Conservation (phyloP, 2,888 invertebrate species). For the Mactromeris polynyma region DNA sequence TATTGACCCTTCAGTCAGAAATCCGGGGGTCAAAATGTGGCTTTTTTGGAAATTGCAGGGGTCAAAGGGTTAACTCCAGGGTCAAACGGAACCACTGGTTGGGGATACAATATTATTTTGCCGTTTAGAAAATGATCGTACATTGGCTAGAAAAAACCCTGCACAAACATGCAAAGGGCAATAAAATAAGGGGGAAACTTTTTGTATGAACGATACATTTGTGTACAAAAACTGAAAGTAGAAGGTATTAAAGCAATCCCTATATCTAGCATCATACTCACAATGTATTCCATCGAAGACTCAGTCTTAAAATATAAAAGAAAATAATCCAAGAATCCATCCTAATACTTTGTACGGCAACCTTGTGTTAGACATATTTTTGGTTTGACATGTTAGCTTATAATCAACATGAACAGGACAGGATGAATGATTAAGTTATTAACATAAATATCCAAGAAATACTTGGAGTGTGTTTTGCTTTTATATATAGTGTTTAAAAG, state of each 20-base stretch:
- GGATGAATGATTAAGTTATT: too few species aligned
- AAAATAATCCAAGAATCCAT: background rate
- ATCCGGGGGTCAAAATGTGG: too few species aligned
- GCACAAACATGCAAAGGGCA: background rate
- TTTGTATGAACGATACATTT: background rate
- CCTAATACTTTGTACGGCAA: background rate
- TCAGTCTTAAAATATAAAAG: slow-evolving; percentile 19
- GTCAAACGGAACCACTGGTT: background rate
- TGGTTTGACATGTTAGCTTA: too few species aligned
- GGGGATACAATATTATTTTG: background rate
- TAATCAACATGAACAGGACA: too few species aligned
- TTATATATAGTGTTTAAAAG: too few species aligned
- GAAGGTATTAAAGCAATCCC: background rate
- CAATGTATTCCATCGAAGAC: slow-evolving; percentile 15
- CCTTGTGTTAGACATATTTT: background rate
- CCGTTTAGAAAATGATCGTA: background rate
- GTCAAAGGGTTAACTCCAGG: too few species aligned
- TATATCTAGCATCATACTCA: slow-evolving; percentile 13
- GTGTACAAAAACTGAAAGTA: background rate
- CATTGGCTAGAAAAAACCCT: background rate
- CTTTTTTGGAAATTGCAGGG: too few species aligned
- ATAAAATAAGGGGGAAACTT: background rate
- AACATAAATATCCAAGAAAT: too few species aligned
- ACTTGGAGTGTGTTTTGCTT: too few species aligned
- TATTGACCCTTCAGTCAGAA: too few species aligned